Base-by-base conservation (phyloP, 1,140 invertebrate species). In the Aphidius gifuensis region DNA sequence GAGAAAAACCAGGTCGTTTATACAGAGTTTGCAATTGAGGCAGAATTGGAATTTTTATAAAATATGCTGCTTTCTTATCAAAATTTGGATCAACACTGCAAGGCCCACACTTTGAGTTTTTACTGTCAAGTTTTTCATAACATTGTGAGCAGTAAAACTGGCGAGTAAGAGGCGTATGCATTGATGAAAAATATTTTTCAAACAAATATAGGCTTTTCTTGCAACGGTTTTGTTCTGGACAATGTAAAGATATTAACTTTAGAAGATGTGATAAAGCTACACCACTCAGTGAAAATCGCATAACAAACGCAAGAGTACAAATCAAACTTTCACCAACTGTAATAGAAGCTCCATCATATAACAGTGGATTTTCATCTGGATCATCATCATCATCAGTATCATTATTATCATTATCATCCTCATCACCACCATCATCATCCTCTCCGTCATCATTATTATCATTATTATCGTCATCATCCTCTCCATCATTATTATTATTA, bases 121-220 rank as follows among this genome's bases (percentile, higher is more conserved):
- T 16, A 49, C 5, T n/a, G 5, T 49, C n/a, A 16, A 6, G 47
- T 7, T 9, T n/a, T 5, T 9, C 9, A 49, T n/a, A 49, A 49
- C 47, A 7, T n/a, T 49, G 9, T n/a, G 9, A 9, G n/a, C 47
- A n/a, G n/a, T 49, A 49, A n/a, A 49, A 49, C 5, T 49, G 47
- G 9, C n/a, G 9, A n/a, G 5, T 9, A 5, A 49, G 21, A n/a
- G 56, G 58, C 16, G 46, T 11, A 9, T 42, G n/a, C 9, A 42
- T 43, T 3, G 48, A 49, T 23, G 21, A 7, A 21, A 60, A 50
- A 47, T 40, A 51, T 60, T 60, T 50, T 6, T 43, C n/a, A 16
- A 60, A 60, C 9, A 60, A 16, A 38, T 60, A 60, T 5, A 60
- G 32, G 42, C 58, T 60, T 39, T 45, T 51, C 42, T 42, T 51